Conservation (phyloP, 2,113 vertebrate genomes). For the Conger conger region DNA sequence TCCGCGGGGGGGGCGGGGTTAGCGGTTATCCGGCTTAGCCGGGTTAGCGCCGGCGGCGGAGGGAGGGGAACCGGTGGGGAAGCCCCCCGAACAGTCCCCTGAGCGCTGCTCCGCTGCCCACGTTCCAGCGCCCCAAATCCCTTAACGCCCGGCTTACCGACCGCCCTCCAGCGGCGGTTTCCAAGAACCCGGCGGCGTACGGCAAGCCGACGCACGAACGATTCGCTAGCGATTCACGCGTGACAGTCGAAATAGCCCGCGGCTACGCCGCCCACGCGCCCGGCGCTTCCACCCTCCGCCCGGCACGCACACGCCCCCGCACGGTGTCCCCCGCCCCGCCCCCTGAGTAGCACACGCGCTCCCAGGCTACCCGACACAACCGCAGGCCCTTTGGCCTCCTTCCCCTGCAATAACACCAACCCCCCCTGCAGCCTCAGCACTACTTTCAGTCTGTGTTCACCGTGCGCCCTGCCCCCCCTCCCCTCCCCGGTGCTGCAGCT, state of each 20-base stretch:
- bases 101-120: no score
- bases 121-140: background rate
- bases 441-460: slow-evolving; percentile 6
- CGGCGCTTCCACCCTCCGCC: background rate
- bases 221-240: background rate
- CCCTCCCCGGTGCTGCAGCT: background rate
- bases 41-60: background rate
- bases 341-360: background rate
- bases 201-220: background rate
- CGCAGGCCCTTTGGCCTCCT: background rate
- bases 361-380: background rate
- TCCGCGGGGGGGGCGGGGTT: no score
- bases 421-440: slow-evolving; percentile 1
- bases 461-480: background rate
- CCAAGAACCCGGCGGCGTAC: background rate
- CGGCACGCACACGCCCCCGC: background rate
- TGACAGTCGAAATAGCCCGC: background rate
- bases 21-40: background rate
- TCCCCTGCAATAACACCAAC: background rate
- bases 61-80: background rate
- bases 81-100: background rate
- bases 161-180: no score
- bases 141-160: background rate
- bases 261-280: background rate
- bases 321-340: background rate